Base-by-base conservation (phyloP, 2,888 invertebrate genomes). In the Ophioninae sp. region DNA sequence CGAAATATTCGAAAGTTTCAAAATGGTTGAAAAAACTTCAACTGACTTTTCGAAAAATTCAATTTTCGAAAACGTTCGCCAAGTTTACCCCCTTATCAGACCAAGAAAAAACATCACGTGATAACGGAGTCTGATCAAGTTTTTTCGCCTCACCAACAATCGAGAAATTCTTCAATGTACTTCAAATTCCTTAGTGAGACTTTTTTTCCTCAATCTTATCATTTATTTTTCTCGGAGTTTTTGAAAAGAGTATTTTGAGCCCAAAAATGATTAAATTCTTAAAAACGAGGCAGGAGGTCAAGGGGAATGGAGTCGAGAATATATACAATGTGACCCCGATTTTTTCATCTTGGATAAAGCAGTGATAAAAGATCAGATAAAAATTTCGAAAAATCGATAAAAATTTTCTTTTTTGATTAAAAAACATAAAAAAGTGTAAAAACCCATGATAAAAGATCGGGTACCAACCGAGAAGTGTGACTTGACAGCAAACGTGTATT, bases 201-300 rank as follows among this genome's bases (percentile, higher is more conserved):
- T 69, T 20, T 68, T 44, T 44, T 5, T 44, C 6, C 51, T 17
- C 51, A 13, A 17, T 51, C 51, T 13, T 22, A 44, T 41, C 17
- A 13, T 44, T 67, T 41, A 9, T 39, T 67, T 41, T 41, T 20
- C 20, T 67, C 67, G 22, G 10, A 13, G 41, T 22, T 44, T 67
- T 37, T 44, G 41, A 10, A n/a, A 22, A 0, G 56, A 17, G 69
- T 17, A 23, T 69, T n/a, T 69, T 30, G 56, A 69, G 69, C 56
- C 30, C 59, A 39, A 56, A 59, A 72, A 72, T 41, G 41, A 72
- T 59, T 59, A 41, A 72, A 72, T 41, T 39, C 72, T 30, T 72
- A 1, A 37, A 59, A 30, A 5, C 51, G 30, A 69, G 56, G 7
- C 22, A 44, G 44, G 51, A 44, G 23, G 44, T 44, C 51, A 13